Conservation (phyloP, 2,113 vertebrate genomes). For the Rhabdornis inornatus region DNA sequence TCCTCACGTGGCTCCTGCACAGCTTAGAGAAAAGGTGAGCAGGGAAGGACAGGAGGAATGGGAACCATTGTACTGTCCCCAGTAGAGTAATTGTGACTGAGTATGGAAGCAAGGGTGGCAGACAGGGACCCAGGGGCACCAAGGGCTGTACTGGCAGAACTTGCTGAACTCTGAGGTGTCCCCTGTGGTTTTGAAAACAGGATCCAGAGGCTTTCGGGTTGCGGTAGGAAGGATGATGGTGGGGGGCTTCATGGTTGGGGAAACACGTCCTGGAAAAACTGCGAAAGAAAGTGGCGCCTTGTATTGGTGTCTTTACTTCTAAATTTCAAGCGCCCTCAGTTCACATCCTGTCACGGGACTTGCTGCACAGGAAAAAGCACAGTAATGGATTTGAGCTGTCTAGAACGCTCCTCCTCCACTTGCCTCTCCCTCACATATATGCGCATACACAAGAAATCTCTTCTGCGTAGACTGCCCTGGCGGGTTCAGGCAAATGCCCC, state of each 20-base stretch:
- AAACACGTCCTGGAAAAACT: background rate
- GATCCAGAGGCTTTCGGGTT: background rate
- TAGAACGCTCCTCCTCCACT: background rate
- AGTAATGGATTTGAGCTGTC: background rate
- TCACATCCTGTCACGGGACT: background rate
- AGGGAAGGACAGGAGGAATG: background rate
- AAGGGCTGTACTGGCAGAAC: background rate
- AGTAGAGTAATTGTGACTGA: background rate
- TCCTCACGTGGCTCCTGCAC: constrained; percentile 86
- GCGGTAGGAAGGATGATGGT: background rate
- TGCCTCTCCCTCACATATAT: background rate
- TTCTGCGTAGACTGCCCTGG: background rate
- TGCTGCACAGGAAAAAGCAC: background rate
- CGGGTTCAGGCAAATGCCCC: background rate
- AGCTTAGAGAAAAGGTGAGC: constrained; percentile 80
- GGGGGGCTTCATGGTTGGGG: background rate
- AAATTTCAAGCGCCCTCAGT: background rate
- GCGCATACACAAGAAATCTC: background rate
- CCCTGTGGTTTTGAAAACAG: background rate
- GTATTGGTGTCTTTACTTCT: background rate
- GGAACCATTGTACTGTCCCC: background rate
- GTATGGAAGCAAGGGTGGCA: background rate
- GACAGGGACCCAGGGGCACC: background rate
- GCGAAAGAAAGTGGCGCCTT: background rate
- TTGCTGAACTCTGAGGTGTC: background rate